Base-by-base conservation (phyloP, 2,888 invertebrate genomes). In the Linnaemya tessellans region DNA sequence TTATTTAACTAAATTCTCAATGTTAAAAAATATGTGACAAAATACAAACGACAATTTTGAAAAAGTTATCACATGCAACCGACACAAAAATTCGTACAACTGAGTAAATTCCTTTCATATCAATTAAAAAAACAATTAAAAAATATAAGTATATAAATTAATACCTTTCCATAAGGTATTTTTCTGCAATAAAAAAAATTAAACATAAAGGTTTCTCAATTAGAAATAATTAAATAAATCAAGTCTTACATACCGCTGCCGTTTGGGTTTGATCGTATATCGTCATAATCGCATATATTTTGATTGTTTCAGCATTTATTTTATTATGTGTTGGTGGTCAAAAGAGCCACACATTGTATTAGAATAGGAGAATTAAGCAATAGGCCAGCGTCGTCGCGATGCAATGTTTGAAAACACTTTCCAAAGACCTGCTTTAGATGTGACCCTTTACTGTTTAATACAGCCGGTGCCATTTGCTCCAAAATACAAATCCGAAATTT, bases 401-500 rank as follows among this genome's bases (percentile, higher is more conserved):
- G 80, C 13, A 88, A 70, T 11, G 80, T 86, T 22, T 86, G 80
- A 7, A 88, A 73, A 70, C 88, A 88, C 56, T 87, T 87, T n/a
- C 80, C 84, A 58, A 88, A 83, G 10, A 88, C 70, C 70, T 78
- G 58, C n/a, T 80, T 83, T 41, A 87, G 43, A 8, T 82, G 71
- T 1, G 80, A 5, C n/a, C 86, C 79, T 35, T 87, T 87, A 7
- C 83, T 70, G 22, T 58, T 77, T 71, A 88, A 80, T 38, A 87
- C 85, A 9, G 77, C 80, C 10, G 81, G 60, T 1, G 85, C 87
- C 88, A 88, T 88, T 49, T 88, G 75, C 25, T 87, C 84, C 10
- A 88, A 49, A 15, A 84, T 58, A 20, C 74, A 74, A 73, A 89
- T 87, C 38, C 87, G 82, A 71, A 88, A 89, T 38, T 85, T 87